phyloP scores from a whole-genome alignment of 2,797 vertebrate genomes.

The Sebastes kiyomatsui region DNA sequence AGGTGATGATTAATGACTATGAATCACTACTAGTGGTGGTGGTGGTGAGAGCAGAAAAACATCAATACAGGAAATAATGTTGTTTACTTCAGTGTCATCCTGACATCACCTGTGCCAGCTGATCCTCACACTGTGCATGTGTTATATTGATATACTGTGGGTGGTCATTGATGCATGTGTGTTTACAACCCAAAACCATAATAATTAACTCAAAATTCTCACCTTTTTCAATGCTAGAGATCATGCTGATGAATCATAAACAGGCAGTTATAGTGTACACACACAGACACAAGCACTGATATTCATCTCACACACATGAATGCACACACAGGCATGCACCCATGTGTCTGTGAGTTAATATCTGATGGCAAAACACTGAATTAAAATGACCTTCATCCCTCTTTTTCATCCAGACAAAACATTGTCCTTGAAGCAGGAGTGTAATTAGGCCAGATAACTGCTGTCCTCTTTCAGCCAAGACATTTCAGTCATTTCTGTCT shows the following conservation, averaged over 20 bases:
- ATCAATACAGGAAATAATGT: not conserved
- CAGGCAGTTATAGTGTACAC: not conserved
- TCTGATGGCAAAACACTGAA: conserved; percentile 50
- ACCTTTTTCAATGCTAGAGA: not conserved
- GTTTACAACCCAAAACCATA: not conserved
- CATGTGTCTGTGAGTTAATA: conserved; percentile 28
- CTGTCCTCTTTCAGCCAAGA: conserved; percentile 14
- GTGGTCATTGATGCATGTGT: not conserved
- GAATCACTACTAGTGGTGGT: not conserved
- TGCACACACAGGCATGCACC: not conserved
- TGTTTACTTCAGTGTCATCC: conserved; percentile 1
- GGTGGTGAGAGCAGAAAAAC: not conserved
- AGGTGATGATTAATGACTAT: conserved; percentile 27
- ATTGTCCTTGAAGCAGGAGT: conserved; percentile 48
- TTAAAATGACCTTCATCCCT: conserved; percentile 54
- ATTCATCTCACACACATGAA: conserved; percentile 19
- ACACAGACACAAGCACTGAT: not conserved
- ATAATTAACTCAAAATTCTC: not conserved
- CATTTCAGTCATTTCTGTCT: conserved; percentile 1
- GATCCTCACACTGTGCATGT: not conserved
- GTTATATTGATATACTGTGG: not conserved
- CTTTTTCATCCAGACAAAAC: conserved; percentile 12
- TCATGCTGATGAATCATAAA: conserved; percentile 11
- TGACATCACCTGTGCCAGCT: not conserved
- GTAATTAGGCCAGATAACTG: conserved; percentile 51